Evolutionary conservation across 2,797 vertebrate genomes (phyloP), one percentile per base, ranked within the genome.

Genomic region (Liparis tanakae): DNA sequence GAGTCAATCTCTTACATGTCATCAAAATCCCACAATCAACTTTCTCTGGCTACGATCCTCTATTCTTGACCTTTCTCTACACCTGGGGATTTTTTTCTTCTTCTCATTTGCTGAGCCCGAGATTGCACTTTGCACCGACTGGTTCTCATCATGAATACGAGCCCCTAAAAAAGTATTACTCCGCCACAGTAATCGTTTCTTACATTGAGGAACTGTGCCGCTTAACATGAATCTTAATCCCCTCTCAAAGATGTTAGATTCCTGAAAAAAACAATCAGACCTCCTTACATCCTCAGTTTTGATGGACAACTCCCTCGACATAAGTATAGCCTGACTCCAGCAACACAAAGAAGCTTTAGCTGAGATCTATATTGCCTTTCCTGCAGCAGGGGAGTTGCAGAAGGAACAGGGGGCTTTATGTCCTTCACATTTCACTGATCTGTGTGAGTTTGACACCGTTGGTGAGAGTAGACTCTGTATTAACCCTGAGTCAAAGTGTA

Each of bases 111-210:
- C 44, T 15, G 43, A 55, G 30, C 64, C 56, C 0, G 0, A 10
- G 51, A 43, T 67, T 72, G 57, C 55, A 64, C 68, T 65, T 67
- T 65, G 48, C 14, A 33, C 59, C 59, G 12, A 30, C 22, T 60
- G 22, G 55, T 41, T 72, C 15, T 18, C 17, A 68, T 71, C 74
- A 84, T 76, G 51, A 67, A 67, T 25, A 54, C 1, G 22, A 72
- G 41, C 13, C 72, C 15, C 65, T 75, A 53, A 37, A 37, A 37
- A 10, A 37, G 37, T 37, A 37, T 37, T 37, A 37, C 37, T 18
- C 33, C 57, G 54, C 41, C 57, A 33, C 33, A 63, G 51, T 20
- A 50, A 41, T 18, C 15, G 4, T 74, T 48, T 37, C 10, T 20
- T 10, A 50, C 12, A 44, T 30, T 3, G 30, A 50, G 7, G 13